Evolutionary conservation across 1,140 invertebrate genomes (phyloP).

Genomic region (Andricus grossulariae): DNA sequence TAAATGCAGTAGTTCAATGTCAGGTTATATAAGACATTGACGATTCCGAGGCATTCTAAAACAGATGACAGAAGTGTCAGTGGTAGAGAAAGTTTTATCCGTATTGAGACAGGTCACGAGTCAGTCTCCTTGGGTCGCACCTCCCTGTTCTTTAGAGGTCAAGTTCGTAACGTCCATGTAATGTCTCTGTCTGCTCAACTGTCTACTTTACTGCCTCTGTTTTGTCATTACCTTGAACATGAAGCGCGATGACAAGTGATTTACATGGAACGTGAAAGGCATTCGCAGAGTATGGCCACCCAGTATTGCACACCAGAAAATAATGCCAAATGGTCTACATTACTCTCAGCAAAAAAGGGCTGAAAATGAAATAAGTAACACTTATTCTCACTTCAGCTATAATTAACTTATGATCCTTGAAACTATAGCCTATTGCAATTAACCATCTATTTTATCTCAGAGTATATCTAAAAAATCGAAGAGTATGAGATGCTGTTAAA

Average conservation of each 20-base stretch:
- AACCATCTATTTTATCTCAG: not conserved
- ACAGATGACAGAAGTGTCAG: slow-evolving; percentile 2
- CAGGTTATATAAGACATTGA: not conserved
- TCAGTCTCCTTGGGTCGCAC: slow-evolving; percentile 14
- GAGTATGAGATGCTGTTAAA: not conserved
- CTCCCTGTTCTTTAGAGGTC: slow-evolving; percentile 27
- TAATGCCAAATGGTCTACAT: not conserved
- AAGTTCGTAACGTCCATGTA: slow-evolving; percentile 24
- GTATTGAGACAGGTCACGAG: slow-evolving; percentile 24
- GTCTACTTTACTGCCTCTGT: slow-evolving; percentile 13
- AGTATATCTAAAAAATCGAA: not conserved
- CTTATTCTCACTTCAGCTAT: not conserved
- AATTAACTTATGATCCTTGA: not conserved
- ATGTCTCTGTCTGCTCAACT: slow-evolving; percentile 15
- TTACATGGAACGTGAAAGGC: slow-evolving; percentile 22
- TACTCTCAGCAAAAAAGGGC: not conserved
- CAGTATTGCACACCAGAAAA: not conserved
- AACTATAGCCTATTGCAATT: not conserved
- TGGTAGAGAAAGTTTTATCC: slow-evolving; percentile 24
- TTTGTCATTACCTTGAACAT: slow-evolving; percentile 15
- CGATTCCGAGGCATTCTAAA: slow-evolving; percentile 4
- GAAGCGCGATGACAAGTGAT: slow-evolving; percentile 23
- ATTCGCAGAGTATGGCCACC: not conserved
- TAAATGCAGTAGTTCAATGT: not conserved
- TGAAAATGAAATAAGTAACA: not conserved